Evolutionary conservation across 2,113 vertebrate genomes (phyloP).

Genomic region (Caracal caracal): DNA sequence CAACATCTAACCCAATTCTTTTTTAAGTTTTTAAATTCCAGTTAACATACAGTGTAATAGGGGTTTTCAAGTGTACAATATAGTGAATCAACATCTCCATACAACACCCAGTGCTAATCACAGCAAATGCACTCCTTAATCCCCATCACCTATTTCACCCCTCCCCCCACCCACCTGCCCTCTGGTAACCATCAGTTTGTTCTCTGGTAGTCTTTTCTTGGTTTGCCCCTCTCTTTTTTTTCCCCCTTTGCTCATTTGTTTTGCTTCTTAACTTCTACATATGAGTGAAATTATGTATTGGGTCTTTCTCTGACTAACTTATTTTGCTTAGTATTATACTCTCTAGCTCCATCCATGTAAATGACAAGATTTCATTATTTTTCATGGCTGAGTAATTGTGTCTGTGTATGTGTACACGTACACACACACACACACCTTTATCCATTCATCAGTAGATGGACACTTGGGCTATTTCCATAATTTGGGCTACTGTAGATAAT

Average conservation of each 20-base stretch:
- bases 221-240: not conserved
- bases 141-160: not conserved
- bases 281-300: not conserved
- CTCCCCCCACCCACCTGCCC: not conserved
- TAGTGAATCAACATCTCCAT: not conserved
- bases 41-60: not conserved
- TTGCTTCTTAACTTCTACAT: not conserved
- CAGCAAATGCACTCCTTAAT: not conserved
- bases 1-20: not conserved
- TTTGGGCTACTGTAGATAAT: not conserved
- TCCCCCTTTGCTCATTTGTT: not conserved
- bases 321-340: not conserved
- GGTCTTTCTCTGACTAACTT: not conserved
- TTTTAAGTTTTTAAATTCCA: not conserved
- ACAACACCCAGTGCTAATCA: not conserved
- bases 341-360: not conserved
- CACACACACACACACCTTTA: not conserved
- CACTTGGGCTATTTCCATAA: not conserved
- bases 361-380: not conserved
- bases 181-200: not conserved
- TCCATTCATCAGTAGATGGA: not conserved
- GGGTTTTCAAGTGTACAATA: not conserved
- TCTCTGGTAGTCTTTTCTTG: not conserved
- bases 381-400: not conserved
- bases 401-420: not conserved